These are phyloP conservation scores for Agrotis clavis DNA, from an alignment of 2,888 invertebrate genomes.

Conservation along the genomic window DNA sequence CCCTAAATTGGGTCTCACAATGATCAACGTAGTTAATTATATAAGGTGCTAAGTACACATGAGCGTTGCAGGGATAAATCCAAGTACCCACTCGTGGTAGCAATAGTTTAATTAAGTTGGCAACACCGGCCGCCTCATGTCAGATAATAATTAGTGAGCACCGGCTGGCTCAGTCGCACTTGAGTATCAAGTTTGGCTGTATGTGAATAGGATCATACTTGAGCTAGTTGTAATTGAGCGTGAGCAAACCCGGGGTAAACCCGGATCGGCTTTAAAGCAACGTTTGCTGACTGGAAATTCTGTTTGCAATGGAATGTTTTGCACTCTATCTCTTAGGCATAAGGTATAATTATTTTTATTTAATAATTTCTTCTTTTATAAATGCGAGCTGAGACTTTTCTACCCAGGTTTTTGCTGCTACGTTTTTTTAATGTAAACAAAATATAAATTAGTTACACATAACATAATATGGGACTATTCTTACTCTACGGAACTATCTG, in stretches of 20 bases:
- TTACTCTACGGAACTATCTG: background rate
- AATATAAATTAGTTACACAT: background rate
- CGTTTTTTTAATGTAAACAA: background rate
- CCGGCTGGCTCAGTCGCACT: conserved; percentile 45
- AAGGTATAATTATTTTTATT: too few relatives aligned
- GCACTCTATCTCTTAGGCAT: background rate
- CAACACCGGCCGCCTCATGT: conserved; percentile 58
- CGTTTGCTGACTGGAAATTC: background rate
- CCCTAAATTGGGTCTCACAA: conserved; percentile 10
- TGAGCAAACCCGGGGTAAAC: conserved; percentile 1
- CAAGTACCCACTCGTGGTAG: conserved; percentile 20
- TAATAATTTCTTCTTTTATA: too few relatives aligned
- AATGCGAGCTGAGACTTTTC: background rate
- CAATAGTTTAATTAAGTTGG: conserved; percentile 68
- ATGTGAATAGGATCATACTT: conserved; percentile 23
- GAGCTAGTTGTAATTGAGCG: conserved; percentile 35
- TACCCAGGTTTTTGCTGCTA: background rate
- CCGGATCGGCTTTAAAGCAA: background rate
- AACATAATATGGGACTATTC: background rate
- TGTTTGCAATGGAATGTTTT: background rate
- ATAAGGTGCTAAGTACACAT: conserved; percentile 32
- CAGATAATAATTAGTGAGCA: conserved; percentile 60
- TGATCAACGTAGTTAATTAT: conserved; percentile 43
- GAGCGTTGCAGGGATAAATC: conserved; percentile 16
- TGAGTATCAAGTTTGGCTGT: conserved; percentile 36